phyloP scores from a whole-genome alignment of 2,888 invertebrate species.

The Stictocephala bisonia region DNA sequence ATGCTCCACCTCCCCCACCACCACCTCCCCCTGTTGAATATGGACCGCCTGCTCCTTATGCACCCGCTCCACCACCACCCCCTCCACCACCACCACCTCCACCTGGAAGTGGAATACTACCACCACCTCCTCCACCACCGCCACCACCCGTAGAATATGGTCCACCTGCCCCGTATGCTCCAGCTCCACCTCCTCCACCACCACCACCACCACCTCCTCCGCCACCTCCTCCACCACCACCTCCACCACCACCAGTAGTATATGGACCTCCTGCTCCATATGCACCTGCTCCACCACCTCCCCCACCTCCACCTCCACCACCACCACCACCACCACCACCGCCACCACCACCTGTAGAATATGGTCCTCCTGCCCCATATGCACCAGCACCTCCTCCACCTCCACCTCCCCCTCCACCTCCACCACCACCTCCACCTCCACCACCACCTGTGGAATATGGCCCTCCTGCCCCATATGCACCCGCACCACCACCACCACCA shows the following conservation, averaged over 20 bases:
- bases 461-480: constrained; percentile 53
- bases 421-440: constrained; percentile 55
- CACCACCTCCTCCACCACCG: constrained; percentile 47
- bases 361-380: constrained; percentile 42
- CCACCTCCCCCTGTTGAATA: constrained; percentile 50
- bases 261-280: constrained; percentile 53
- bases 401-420: constrained; percentile 52
- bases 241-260: constrained; percentile 48
- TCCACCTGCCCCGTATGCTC: constrained; percentile 52
- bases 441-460: constrained; percentile 49
- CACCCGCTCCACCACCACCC: constrained; percentile 53
- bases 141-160: constrained; percentile 56
- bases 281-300: constrained; percentile 52
- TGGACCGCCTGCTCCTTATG: constrained; percentile 52
- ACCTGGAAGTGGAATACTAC: no score
- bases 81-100: constrained; percentile 49
- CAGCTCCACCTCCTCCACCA: constrained; percentile 41
- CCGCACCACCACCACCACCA: constrained; percentile 49
- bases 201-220: constrained; percentile 47
- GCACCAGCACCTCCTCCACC: constrained; percentile 27
- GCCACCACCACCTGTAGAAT: constrained; percentile 31
- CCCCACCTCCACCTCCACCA: constrained; percentile 50
- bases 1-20: constrained; percentile 49
- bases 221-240: constrained; percentile 48
- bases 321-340: constrained; percentile 45